Base-by-base conservation (phyloP, 2,888 invertebrate species). In the Pristionchus mayeri region DNA sequence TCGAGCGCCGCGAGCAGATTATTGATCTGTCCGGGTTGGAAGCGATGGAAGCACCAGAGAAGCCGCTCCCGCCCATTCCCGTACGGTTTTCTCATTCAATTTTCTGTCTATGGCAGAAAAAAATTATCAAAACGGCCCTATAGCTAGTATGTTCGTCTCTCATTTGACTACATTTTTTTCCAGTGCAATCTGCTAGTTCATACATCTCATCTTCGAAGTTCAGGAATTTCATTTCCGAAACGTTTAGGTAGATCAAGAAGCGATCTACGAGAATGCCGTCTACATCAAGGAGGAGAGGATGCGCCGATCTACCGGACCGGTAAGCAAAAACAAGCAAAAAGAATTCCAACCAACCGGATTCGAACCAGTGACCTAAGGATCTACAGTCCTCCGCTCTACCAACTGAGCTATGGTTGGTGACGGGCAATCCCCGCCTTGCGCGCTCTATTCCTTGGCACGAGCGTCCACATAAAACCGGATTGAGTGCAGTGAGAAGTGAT, bases 291-390 rank as follows among this genome's bases (percentile, higher is more conserved):
- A 79, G 3, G 79, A 79, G 24, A 34, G 79, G 24, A n/a, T 54
- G 37, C 27, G 52, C 3, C 16, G 79, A 3, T 79, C 40, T 3
- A 30, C 37, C 30, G 37, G 18, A 16, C 13, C 48, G 76, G 48
- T 50, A 24, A 34, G 37, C n/a, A 71, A 71, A 71, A 11, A 21
- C 7, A 1, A 27, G 76, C 76, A 79, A 79, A 79, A 78, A 18
- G 21, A 78, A 79, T 54, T 79, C 79, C 79, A 79, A 37, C 79
- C 79, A 79, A 79, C 79, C 79, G 79, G 79, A 79, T 79, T 79
- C 79, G 79, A 79, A 79, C 79, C 79, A 79, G 79, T 79, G 79
- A 79, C 79, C 79, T 79, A 79, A 79, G 79, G 79, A 79, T 79
- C 79, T 79, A 79, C 79, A 79, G 79, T 79, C 79, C 79, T 79